Evolutionary conservation across 2,888 invertebrate species (phyloP).

Genomic region (Calameuta idolon): DNA sequence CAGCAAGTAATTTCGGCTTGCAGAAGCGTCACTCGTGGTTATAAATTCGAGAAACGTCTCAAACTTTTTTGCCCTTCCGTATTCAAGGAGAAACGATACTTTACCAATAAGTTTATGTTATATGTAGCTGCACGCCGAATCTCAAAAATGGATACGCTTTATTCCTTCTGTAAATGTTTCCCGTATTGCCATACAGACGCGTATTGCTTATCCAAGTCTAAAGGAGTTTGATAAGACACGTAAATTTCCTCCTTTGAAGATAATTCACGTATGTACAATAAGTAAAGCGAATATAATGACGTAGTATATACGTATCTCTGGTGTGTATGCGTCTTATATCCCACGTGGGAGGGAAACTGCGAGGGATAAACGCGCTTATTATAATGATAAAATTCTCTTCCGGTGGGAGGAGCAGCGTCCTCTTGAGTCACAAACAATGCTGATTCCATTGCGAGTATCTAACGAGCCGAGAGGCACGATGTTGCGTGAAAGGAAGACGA

Average conservation of each 20-base stretch:
- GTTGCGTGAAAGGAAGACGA: slow-evolving; percentile 16
- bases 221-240: background rate
- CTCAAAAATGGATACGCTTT: background rate
- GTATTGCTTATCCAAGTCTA: background rate
- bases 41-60: background rate
- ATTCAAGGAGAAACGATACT: background rate
- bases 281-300: background rate
- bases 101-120: background rate
- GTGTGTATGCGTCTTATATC: background rate
- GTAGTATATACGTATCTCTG: background rate
- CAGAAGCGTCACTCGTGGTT: background rate
- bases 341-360: background rate
- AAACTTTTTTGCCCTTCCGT: background rate
- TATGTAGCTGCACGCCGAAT: background rate
- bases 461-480: slow-evolving; percentile 2
- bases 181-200: background rate
- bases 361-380: background rate
- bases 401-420: background rate
- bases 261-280: background rate
- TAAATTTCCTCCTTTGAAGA: background rate
- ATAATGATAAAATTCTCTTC: background rate
- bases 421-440: slow-evolving; percentile 19
- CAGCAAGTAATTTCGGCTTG: background rate
- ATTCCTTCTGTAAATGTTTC: background rate
- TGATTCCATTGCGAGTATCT: slow-evolving; percentile 28